Base-by-base conservation (phyloP, 2,113 vertebrate species). In the Xenus cinereus region DNA sequence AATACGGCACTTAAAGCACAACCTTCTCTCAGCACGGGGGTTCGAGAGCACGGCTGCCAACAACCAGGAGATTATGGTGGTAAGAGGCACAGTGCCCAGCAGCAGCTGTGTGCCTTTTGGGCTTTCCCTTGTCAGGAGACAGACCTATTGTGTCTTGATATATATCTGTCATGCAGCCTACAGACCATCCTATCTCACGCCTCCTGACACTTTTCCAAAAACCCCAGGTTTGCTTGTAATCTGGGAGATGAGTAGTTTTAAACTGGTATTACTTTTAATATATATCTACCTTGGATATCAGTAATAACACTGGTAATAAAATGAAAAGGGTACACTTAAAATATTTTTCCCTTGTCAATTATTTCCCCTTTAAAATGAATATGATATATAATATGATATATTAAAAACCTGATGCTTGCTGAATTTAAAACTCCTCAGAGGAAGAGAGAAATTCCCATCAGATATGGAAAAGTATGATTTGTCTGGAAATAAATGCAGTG, bases 391-490 rank as follows among this genome's bases (percentile, higher is more conserved):
- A 48, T 41, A 79, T 64, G 89, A 90, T 95, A n/a, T 54, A 93
- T 79, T 66, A 77, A 93, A 96, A 91, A 46, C n/a, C 4, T 80
- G 78, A 95, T 67, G 73, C 56, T 64, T 81, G 59, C 24, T 92
- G 94, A 97, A 94, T 93, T 95, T 84, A 92, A 97, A 94, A 82
- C 69, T 87, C 66, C 86, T 87, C 77, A 69, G 74, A 93, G 17
- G 18, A 93, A 87, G 62, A 84, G 12, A 75, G 41, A 89, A 81
- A 90, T 76, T 97, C 90, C 90, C 79, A 94, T 9, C 19, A 87
- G 96, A 84, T 53, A 56, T 0, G 2, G 74, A 64, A 64, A 95
- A 78, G 62, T 30, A 93, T 26, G n/a, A 57, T 68, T 74, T 95
- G 68, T 87, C 76, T 93, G 80, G 74, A 93, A 93, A 89, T 57